phyloP scores from a whole-genome alignment of 2,888 invertebrate species.

The Oxycera nigricornis region DNA sequence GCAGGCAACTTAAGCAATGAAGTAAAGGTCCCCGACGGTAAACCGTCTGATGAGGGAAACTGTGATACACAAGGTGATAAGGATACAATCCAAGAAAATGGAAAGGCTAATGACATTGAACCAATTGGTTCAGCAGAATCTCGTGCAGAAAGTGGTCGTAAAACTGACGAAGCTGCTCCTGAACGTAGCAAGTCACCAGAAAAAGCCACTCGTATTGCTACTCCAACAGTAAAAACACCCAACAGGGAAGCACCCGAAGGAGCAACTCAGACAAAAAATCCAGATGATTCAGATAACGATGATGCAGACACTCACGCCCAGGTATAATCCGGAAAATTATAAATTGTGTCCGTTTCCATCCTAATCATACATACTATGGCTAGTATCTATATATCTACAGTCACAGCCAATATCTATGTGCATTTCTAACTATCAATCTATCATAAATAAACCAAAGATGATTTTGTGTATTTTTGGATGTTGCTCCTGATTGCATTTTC shows the following conservation, averaged over 20 bases:
- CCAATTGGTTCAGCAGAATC: conserved; percentile 49
- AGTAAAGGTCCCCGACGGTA: background rate
- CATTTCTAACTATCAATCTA: background rate
- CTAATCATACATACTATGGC: background rate
- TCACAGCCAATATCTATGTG: background rate
- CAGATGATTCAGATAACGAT: background rate
- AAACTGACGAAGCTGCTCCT: conserved; percentile 45
- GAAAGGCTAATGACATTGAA: conserved; percentile 46
- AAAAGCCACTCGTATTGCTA: no score
- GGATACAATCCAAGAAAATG: conserved; percentile 42
- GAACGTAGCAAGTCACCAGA: conserved; percentile 45
- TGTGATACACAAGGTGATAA: conserved; percentile 21
- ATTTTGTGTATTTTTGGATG: conserved; percentile 31
- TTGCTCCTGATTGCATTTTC: background rate
- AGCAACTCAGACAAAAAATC: background rate
- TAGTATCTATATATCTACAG: conserved; percentile 5
- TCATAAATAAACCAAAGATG: background rate
- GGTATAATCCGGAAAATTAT: conserved; percentile 62
- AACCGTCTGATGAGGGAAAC: no score
- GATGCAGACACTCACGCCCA: conserved; percentile 47
- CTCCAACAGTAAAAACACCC: no score
- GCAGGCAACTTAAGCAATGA: background rate
- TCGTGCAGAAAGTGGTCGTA: no score
- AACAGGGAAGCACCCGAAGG: no score
- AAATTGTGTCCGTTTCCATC: conserved; percentile 46